phyloP scores from a whole-genome alignment of 2,797 vertebrate genomes.

The Balearica regulorum region DNA sequence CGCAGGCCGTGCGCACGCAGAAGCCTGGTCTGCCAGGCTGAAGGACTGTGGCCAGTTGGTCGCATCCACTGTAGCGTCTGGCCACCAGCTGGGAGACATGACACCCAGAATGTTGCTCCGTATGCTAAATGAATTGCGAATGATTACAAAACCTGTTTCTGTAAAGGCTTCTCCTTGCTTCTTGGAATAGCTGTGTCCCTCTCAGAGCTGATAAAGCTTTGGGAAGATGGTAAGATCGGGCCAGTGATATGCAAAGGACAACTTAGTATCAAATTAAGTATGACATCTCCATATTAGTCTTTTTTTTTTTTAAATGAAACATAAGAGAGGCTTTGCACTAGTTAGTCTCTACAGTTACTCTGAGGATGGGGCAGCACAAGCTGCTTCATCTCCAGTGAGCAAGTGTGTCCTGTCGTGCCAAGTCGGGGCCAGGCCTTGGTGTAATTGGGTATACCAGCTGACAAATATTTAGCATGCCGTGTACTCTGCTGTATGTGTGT shows the following conservation, averaged over 20 bases:
- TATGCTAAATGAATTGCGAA: slow-evolving; percentile 58
- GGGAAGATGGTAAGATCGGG: background rate
- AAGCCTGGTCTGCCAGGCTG: slow-evolving; percentile 14
- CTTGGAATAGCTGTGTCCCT: slow-evolving; percentile 14
- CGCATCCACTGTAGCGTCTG: slow-evolving; percentile 9
- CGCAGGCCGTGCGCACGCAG: background rate
- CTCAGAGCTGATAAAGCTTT: background rate
- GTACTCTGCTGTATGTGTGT: background rate
- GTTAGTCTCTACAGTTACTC: background rate
- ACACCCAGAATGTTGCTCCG: slow-evolving; percentile 49
- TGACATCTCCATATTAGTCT: background rate
- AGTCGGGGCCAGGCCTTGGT: background rate
- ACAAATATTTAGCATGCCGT: background rate
- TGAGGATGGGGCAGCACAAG: background rate
- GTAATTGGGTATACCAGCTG: background rate
- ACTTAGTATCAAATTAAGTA: background rate
- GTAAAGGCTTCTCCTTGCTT: slow-evolving; percentile 29
- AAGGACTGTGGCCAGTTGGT: slow-evolving; percentile 51
- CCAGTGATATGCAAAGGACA: background rate
- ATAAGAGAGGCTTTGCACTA: background rate
- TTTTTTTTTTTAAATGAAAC: background rate
- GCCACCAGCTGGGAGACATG: slow-evolving; percentile 50
- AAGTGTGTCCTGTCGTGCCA: background rate
- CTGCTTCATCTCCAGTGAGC: background rate
- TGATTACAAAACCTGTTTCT: slow-evolving; percentile 45